phyloP scores from a whole-genome alignment of 2,113 vertebrate genomes.

The Microcebus jonahi region DNA sequence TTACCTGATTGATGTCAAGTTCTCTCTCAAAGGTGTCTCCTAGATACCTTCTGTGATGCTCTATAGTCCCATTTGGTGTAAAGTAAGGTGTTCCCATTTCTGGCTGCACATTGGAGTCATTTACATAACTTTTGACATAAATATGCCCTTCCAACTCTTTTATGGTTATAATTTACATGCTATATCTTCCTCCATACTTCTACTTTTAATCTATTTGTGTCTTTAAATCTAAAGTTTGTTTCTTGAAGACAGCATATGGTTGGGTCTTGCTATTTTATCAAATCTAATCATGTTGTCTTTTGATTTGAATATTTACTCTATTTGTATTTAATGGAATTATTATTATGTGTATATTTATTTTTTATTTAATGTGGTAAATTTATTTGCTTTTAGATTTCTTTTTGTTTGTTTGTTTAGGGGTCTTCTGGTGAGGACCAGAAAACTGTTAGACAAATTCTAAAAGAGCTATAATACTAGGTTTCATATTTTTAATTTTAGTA shows the following conservation, averaged over 20 bases:
- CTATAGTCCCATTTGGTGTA: neutral
- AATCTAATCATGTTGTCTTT: neutral
- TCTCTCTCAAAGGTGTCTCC: neutral
- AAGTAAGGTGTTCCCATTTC: neutral
- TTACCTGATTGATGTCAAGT: neutral
- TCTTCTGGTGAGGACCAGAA: no score
- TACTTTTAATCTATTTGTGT: constrained; percentile 6
- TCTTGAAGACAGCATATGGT: neutral
- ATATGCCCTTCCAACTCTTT: neutral
- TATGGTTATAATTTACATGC: neutral
- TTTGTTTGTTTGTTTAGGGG: no score
- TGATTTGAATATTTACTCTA: neutral
- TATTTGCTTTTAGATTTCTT: neutral
- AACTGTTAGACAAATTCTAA: no score
- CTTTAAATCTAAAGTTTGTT: constrained; percentile 29
- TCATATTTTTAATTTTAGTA: neutral
- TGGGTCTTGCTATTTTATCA: neutral
- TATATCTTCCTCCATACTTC: neutral
- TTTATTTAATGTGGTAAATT: neutral
- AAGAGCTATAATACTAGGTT: neutral
- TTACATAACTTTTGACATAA: neutral
- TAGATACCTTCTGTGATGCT: neutral
- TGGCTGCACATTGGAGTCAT: neutral
- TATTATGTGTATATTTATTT: neutral
- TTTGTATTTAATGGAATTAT: constrained; percentile 2